A percentile compares a stretch with the other conserved stretches of the same genome.
Conservation (phyloP, 2,888 invertebrate genomes). For the Mechanitis mazaeus region DNA sequence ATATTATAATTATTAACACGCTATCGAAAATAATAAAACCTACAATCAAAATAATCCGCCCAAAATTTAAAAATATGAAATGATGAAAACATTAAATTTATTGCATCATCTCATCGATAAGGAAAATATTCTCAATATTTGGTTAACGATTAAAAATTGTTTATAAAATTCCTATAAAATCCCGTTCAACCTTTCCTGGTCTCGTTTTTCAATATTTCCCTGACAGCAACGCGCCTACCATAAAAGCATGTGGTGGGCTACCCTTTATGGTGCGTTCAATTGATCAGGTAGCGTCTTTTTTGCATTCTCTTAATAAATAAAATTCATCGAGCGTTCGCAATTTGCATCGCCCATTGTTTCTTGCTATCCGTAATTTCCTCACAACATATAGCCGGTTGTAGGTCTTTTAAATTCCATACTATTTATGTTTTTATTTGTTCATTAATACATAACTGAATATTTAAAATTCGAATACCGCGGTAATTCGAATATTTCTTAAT, state of each 20-base stretch:
- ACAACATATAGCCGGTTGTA: slow-evolving; percentile 49
- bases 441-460: slow-evolving; percentile 13
- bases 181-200: slow-evolving; percentile 45
- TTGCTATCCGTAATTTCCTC: slow-evolving; percentile 56
- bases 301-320: slow-evolving; percentile 55
- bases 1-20: too few species aligned
- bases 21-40: too few species aligned
- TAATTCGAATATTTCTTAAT: slow-evolving; percentile 25
- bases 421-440: slow-evolving; percentile 43
- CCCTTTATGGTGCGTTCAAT: slow-evolving; percentile 55
- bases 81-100: slow-evolving; percentile 4
- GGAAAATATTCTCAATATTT: slow-evolving; percentile 16
- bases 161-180: slow-evolving; percentile 36
- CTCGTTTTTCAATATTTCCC: slow-evolving; percentile 44
- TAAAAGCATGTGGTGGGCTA: slow-evolving; percentile 41
- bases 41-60: too few species aligned
- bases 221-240: slow-evolving; percentile 50
- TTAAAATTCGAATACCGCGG: slow-evolving; percentile 11
- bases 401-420: slow-evolving; percentile 38
- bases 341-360: slow-evolving; percentile 72
- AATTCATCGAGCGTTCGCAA: slow-evolving; percentile 50
- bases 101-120: slow-evolving; percentile 12
- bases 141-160: slow-evolving; percentile 28
- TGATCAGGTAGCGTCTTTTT: slow-evolving; percentile 51
- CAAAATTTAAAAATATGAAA: not conserved